Evolutionary conservation across 2,888 invertebrate genomes (phyloP), one percentile per base, ranked within the genome.

Genomic region (Scaptomyza tumidula): DNA sequence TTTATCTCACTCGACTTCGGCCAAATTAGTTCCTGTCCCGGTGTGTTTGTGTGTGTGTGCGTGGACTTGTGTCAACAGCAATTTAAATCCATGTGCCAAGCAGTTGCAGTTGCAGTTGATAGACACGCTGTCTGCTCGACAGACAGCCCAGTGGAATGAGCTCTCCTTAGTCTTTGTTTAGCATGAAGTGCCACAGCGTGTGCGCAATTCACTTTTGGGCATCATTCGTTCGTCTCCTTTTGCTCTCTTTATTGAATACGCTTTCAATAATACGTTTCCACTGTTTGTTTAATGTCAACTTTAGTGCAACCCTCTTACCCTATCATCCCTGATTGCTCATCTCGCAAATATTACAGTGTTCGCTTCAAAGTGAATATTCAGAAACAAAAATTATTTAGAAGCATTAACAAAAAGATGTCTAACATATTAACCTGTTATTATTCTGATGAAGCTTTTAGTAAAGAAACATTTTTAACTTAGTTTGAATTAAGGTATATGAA

Each of bases 141-240:
- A 24, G 24, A 24, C 24, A 24, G 24, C 24, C 24, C 24, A 11
- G 24, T 10, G 31, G 19, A 56, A 16, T 44, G 55, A 49, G 33
- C 66, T 45, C 37, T 44, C 41, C 3, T 16, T 5, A n/a, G 46
- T 16, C 39, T 46, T 53, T 48, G 43, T 45, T 35, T 45, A 27
- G 33, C 61, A 44, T 78, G 63, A 84, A 84, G 86, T 82, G 75
- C 64, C 88, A 31, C 83, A 83, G 88, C 86, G 70, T 82, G 83
- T 63, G 87, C 71, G 75, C 78, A 75, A 70, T 73, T 78, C 75
- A 72, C 68, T 78, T 72, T 71, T 71, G 58, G 46, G 9, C 71
- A 49, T 46, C 29, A 31, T 16, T 37, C 35, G 33, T 48, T 31
- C 46, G 6, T 10, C 16, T 39, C 53, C 33, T 10, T 13, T 10